A percentile compares a stretch with the other conserved stretches of the same genome.
Conservation (phyloP, 2,888 invertebrate species). For the Caenorhabditis sp. region DNA sequence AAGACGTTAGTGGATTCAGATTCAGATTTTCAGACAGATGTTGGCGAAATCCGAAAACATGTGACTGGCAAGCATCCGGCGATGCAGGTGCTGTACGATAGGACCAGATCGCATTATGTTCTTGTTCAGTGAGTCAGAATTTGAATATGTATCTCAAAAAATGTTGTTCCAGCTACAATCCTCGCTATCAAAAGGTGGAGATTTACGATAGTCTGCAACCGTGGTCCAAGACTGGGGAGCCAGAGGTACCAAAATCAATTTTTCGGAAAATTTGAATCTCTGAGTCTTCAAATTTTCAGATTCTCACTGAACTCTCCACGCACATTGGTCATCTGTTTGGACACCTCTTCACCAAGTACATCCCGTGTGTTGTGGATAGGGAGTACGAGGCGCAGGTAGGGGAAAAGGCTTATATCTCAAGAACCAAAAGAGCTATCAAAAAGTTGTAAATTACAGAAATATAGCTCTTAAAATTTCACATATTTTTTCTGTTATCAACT, state of each 20-base stretch:
- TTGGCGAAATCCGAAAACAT: conserved; percentile 43
- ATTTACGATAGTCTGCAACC: conserved; percentile 56
- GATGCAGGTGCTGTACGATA: conserved; percentile 65
- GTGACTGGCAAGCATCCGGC: conserved; percentile 55
- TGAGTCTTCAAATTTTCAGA: background rate
- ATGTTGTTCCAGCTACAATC: conserved; percentile 45
- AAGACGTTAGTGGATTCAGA: too few relatives aligned
- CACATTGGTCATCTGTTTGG: conserved; percentile 47
- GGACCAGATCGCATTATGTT: conserved; percentile 61
- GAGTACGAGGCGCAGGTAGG: conserved; percentile 46
- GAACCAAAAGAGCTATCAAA: background rate
- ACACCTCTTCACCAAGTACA: conserved; percentile 19
- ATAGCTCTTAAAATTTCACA: background rate
- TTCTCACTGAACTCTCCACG: conserved; percentile 3
- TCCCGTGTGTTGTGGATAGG: conserved; percentile 26
- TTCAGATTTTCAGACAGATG: conserved; percentile 44
- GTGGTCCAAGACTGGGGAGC: background rate
- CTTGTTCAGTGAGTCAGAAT: conserved; percentile 31
- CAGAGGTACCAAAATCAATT: conserved; percentile 6
- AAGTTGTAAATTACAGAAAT: background rate
- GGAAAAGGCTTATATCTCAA: background rate
- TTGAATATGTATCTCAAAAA: too few relatives aligned
- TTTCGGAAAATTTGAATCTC: too few relatives aligned
- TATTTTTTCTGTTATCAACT: too few relatives aligned
- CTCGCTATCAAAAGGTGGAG: background rate